Percentiles rank a stretch among this genome's conserved stretches.
These are phyloP conservation scores for Larimichthys crocea DNA, from an alignment of 2,113 vertebrate genomes.

Conservation along the genomic window DNA sequence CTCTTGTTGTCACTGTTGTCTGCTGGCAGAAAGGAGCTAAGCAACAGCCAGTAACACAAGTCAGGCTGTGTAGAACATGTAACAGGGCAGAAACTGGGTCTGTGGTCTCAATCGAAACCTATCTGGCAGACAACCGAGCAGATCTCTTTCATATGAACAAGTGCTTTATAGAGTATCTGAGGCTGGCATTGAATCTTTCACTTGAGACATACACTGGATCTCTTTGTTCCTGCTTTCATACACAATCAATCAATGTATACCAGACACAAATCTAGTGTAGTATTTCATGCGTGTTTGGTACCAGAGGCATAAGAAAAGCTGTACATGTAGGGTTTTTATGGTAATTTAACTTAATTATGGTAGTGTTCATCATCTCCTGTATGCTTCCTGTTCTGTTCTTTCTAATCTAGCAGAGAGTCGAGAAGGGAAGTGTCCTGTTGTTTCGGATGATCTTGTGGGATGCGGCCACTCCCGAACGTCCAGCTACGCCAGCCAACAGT, in stretches of 20 bases:
- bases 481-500: constrained; percentile 98
- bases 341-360: background rate
- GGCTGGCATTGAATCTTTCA: background rate
- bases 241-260: background rate
- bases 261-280: background rate
- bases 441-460: constrained; percentile 91
- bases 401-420: constrained; percentile 84
- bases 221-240: background rate
- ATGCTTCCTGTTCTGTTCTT: constrained; percentile 28
- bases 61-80: background rate
- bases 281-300: background rate
- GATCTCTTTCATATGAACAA: background rate
- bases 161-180: background rate
- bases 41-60: background rate
- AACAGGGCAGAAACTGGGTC: background rate
- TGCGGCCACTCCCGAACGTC: constrained; percentile 96
- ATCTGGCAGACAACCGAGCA: no score
- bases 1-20: background rate
- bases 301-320: constrained; percentile 4
- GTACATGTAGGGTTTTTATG: background rate
- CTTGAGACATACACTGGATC: background rate
- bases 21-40: background rate
- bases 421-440: constrained; percentile 88
- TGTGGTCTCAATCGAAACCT: background rate
- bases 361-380: background rate